Evolutionary conservation across 2,797 vertebrate genomes (phyloP).

Genomic region (Ptychadena robeensis): DNA sequence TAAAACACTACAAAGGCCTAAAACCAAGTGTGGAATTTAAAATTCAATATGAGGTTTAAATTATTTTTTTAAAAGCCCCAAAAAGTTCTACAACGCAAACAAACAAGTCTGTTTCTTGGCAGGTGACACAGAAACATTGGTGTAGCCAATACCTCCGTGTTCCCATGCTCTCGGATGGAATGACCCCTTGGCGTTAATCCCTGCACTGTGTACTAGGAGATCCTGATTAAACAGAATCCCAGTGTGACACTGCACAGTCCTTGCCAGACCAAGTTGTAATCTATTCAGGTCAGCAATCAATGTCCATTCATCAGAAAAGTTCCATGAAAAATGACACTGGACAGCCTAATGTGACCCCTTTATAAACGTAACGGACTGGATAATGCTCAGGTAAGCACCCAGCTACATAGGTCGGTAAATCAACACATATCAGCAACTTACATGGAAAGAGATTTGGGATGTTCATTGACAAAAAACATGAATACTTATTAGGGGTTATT

Average conservation of each 20-base stretch:
- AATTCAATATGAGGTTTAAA: too few relatives aligned
- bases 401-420: too few relatives aligned
- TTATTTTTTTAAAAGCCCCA: too few relatives aligned
- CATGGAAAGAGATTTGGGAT: too few relatives aligned
- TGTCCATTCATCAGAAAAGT: constrained; percentile 41
- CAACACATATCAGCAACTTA: too few relatives aligned
- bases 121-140: not conserved
- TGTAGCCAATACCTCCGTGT: constrained; percentile 10
- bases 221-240: constrained; percentile 49
- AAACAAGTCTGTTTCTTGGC: not conserved
- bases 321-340: constrained; percentile 36
- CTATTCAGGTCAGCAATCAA: constrained; percentile 59
- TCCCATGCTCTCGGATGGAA: constrained; percentile 33
- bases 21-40: too few relatives aligned
- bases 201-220: constrained; percentile 36
- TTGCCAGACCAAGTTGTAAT: constrained; percentile 49
- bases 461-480: too few relatives aligned
- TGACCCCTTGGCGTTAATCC: constrained; percentile 32
- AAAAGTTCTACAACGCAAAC: not conserved
- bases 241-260: constrained; percentile 31
- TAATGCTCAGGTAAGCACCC: too few relatives aligned
- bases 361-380: too few relatives aligned
- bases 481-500: too few relatives aligned
- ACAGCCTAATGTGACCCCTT: constrained; percentile 41
- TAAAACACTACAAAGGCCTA: too few relatives aligned